A percentile compares a stretch with the other conserved stretches of the same genome.
Evolutionary conservation across 2,888 invertebrate species (phyloP).

Genomic region (Dynastes hyllus): DNA sequence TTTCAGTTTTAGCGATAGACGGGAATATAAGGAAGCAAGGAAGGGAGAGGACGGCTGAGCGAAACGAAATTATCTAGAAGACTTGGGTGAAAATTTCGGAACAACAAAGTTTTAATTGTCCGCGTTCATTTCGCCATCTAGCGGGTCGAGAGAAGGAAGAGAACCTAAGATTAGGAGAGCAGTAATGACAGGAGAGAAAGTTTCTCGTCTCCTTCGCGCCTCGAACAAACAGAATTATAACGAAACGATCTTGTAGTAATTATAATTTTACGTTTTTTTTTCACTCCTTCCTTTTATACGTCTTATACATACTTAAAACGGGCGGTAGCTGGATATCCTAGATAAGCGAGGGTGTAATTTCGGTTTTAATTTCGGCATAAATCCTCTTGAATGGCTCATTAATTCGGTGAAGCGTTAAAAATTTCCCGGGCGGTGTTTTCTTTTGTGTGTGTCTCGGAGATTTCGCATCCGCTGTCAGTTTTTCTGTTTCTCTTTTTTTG

Average conservation of each 20-base stretch:
- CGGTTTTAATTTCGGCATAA: constrained; percentile 34
- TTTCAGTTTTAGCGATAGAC: constrained; percentile 27
- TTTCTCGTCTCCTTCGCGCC: constrained; percentile 20
- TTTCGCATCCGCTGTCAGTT: constrained; percentile 22
- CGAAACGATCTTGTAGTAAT: constrained; percentile 46
- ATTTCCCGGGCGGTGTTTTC: constrained; percentile 23
- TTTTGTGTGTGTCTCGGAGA: constrained; percentile 16
- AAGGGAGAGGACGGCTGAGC: background rate
- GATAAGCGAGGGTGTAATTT: constrained; percentile 41
- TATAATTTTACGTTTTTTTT: constrained; percentile 39
- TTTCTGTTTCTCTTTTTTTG: constrained; percentile 18
- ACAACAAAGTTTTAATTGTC: constrained; percentile 47
- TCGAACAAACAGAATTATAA: constrained; percentile 41
- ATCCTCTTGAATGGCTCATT: constrained; percentile 40
- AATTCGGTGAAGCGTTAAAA: constrained; percentile 38
- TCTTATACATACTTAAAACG: constrained; percentile 2
- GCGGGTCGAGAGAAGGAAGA: background rate
- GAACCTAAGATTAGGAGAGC: constrained; percentile 22
- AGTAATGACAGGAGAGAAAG: constrained; percentile 28
- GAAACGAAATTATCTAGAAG: constrained; percentile 38
- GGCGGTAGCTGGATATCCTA: constrained; percentile 22
- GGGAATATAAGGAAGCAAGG: background rate
- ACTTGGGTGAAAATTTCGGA: constrained; percentile 40
- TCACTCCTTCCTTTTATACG: constrained; percentile 12
- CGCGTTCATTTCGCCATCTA: constrained; percentile 42